Evolutionary conservation across 2,797 vertebrate species (phyloP).

Genomic region (Protonibea diacanthus): DNA sequence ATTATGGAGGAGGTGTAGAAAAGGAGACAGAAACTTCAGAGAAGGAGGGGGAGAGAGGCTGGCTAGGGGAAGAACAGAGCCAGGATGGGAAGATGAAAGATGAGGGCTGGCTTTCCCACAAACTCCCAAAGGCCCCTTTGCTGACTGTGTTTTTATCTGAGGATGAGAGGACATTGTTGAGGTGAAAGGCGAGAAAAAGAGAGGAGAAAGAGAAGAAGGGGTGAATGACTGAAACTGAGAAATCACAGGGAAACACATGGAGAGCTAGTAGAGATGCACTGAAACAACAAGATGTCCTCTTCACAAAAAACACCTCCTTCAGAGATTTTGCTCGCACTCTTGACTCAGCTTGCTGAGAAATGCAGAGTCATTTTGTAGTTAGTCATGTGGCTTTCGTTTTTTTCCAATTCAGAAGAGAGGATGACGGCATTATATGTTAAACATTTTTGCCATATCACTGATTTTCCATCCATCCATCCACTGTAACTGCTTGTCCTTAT

Average conservation of each 20-base stretch:
- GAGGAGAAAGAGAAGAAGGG: slow-evolving; percentile 8
- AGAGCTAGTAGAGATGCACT: background rate
- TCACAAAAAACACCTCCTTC: slow-evolving; percentile 1
- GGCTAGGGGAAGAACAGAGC: slow-evolving; percentile 46
- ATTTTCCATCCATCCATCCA: background rate
- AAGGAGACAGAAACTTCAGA: slow-evolving; percentile 42
- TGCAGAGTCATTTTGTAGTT: slow-evolving; percentile 8
- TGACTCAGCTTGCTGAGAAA: slow-evolving; percentile 4
- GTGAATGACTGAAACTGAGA: slow-evolving; percentile 35
- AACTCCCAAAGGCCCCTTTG: slow-evolving; percentile 80
- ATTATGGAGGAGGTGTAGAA: slow-evolving; percentile 32
- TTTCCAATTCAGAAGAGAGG: background rate
- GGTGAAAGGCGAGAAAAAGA: slow-evolving; percentile 46
- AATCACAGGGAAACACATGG: background rate
- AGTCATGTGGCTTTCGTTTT: background rate
- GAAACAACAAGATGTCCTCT: slow-evolving; percentile 24
- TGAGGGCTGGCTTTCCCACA: slow-evolving; percentile 81
- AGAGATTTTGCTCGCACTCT: background rate
- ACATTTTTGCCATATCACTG: background rate
- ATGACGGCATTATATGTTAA: background rate
- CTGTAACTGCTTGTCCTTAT: too few species aligned
- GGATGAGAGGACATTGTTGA: slow-evolving; percentile 69
- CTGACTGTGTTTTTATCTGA: slow-evolving; percentile 84
- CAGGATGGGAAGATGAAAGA: slow-evolving; percentile 81
- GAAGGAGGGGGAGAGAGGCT: slow-evolving; percentile 28